phyloP scores from a whole-genome alignment of 2,113 vertebrate genomes.

The Lanius ludovicianus region DNA sequence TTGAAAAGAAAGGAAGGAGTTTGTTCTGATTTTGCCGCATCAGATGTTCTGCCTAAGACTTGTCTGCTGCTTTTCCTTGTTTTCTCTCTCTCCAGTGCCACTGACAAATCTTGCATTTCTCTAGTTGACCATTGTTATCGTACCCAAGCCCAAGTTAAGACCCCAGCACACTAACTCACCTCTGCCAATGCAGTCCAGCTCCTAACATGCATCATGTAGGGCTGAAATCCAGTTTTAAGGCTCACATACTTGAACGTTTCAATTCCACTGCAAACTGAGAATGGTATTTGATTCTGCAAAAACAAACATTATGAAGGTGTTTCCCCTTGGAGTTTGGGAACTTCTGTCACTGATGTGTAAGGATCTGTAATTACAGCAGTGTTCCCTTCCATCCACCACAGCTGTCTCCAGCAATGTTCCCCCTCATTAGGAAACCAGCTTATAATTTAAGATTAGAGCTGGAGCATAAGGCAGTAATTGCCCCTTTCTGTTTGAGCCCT shows the following conservation, averaged over 20 bases:
- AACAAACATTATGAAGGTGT: slow-evolving; percentile 16
- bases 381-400: slow-evolving; percentile 4
- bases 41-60: neutral
- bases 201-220: neutral
- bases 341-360: neutral
- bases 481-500: neutral
- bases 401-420: neutral
- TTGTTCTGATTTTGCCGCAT: neutral
- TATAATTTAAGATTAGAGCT: slow-evolving; percentile 54
- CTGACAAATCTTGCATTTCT: neutral
- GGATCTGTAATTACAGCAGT: slow-evolving; percentile 21
- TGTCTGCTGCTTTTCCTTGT: neutral
- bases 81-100: neutral
- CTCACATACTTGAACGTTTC: neutral
- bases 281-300: neutral
- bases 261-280: neutral
- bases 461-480: slow-evolving; percentile 2
- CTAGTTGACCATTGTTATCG: neutral
- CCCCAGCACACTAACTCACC: neutral
- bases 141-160: neutral
- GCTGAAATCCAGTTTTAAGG: neutral
- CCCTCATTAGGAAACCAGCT: slow-evolving; percentile 23
- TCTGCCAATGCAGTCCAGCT: neutral
- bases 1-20: neutral
- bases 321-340: neutral